A percentile compares a stretch with the other conserved stretches of the same genome.
Evolutionary conservation across 1,140 invertebrate species (phyloP).

Genomic region (Drosophila tani): DNA sequence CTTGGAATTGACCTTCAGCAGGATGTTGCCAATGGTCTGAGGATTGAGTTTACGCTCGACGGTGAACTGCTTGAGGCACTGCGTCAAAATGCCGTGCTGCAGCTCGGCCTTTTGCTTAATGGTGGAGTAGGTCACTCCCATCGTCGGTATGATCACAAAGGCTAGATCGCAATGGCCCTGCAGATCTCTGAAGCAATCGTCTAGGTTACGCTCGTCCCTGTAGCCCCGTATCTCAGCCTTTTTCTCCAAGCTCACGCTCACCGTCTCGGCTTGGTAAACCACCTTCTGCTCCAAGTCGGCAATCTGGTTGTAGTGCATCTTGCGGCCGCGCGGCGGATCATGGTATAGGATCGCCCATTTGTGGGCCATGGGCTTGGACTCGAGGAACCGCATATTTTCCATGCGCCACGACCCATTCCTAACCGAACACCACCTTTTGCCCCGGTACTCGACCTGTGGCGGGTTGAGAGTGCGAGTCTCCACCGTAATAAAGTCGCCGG

Average conservation of each 20-base stretch:
- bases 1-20: conserved; percentile 94
- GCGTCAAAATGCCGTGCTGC: conserved; percentile 91
- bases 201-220: not conserved
- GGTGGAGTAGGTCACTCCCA: conserved; percentile 85
- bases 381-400: conserved; percentile 39
- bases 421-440: conserved; percentile 18
- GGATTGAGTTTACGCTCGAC: conserved; percentile 62
- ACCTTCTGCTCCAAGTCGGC: conserved; percentile 20
- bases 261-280: not conserved
- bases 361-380: conserved; percentile 33
- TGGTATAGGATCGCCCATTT: conserved; percentile 68
- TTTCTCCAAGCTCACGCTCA: conserved; percentile 33
- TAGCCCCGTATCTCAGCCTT: conserved; percentile 44
- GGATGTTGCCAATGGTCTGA: conserved; percentile 89
- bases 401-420: conserved; percentile 69
- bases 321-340: not conserved
- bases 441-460: conserved; percentile 86
- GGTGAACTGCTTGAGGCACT: conserved; percentile 91
- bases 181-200: not conserved
- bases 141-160: conserved; percentile 87
- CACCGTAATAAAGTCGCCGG: conserved; percentile 86
- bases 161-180: conserved; percentile 47
- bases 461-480: conserved; percentile 86
- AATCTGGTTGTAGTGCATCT: conserved; percentile 29
- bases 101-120: conserved; percentile 92